Base-by-base conservation (phyloP, 2,888 invertebrate genomes). In the Drosophila acutilabella region DNA sequence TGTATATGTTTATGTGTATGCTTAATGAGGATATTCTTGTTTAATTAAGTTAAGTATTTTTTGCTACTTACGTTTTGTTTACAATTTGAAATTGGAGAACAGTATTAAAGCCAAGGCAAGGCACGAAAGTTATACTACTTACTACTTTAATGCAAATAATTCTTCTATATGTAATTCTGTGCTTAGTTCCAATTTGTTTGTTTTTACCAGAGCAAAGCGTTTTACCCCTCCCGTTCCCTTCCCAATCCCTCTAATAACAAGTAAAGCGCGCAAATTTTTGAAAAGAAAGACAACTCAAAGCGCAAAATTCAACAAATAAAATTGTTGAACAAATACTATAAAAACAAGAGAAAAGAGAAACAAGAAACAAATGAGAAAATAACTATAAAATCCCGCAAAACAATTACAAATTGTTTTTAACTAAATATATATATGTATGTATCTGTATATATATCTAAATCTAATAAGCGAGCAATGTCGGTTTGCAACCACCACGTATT, bases 81-180 rank as follows among this genome's bases (percentile, higher is more conserved):
- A 78, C 80, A 82, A 85, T 84, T 84, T 68, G 56, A 84, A 84
- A 83, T 84, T 84, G 83, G 86, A 86, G 81, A 84, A 83, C 86
- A 84, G 83, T 84, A 84, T 84, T 84, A 84, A 83, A 69, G 81
- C 86, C 84, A 51, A 68, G 75, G 74, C 72, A 85, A 68, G 78
- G 83, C 78, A 64, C 70, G 62, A 71, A 66, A 64, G 61, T 73
- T 76, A 80, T 65, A 64, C 56, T 61, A 57, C 45, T 56, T 56
- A 56, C 44, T 36, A 36, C 11, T n/a, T 38, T 14, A 40, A 53
- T 80, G 69, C 64, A 64, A 77, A 72, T 76, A 78, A 44, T 44
- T 44, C 44, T 71, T 44, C 33, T 71, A 11, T 13, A 67, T 59
- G 71, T 66, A 52, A 69, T 78, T 80, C 71, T 71, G 82, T 69